These are phyloP conservation scores for rat (Rattus norvegicus) DNA, from an alignment of 2,113 vertebrate genomes.

Conservation along the genomic window GRCr8 NC_086019.1:207166501-207167000, in stretches of 20 bases:
- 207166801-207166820: neutral
- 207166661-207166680: neutral
- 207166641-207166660: neutral
- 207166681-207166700: neutral
- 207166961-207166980: neutral
- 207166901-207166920: neutral
- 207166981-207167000: neutral
- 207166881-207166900: fast-evolving
- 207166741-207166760: neutral
- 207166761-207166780: neutral
- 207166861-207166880: neutral
- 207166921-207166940: neutral
- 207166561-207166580: fast-evolving
- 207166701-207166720: neutral
- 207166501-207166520: no score
- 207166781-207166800: neutral
- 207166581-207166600: neutral
- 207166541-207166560: neutral
- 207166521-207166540: neutral
- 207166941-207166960: neutral
- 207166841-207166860: neutral
- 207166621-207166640: neutral
- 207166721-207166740: neutral
- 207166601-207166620: neutral
- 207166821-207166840: fast-evolving